Percentiles rank a stretch among this genome's conserved stretches.
Evolutionary conservation across 1,140 invertebrate species (phyloP).

Genomic region (Mamestra configurata): DNA sequence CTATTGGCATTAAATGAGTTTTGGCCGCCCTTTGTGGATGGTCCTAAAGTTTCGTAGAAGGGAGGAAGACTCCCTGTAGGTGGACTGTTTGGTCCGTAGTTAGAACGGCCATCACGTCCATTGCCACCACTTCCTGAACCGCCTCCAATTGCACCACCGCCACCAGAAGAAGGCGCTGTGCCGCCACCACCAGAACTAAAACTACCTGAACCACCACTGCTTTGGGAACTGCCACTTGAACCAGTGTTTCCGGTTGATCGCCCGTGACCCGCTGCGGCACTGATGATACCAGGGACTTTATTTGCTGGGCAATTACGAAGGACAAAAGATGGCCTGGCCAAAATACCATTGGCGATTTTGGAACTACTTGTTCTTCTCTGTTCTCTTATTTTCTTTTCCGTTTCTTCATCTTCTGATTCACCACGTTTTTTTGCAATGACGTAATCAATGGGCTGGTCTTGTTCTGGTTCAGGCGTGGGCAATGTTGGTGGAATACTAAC

Average conservation of each 20-base stretch:
- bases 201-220: constrained; percentile 87
- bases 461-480: constrained; percentile 89
- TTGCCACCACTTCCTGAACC: constrained; percentile 91
- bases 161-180: constrained; percentile 88
- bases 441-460: constrained; percentile 96
- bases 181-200: constrained; percentile 88
- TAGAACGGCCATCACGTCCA: constrained; percentile 92
- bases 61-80: constrained; percentile 94
- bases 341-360: constrained; percentile 88
- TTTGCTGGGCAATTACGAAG: constrained; percentile 86
- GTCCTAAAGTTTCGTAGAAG: constrained; percentile 93
- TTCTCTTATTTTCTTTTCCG: constrained; percentile 88
- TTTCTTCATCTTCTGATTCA: constrained; percentile 90
- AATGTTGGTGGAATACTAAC: constrained; percentile 84
- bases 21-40: constrained; percentile 91
- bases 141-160: constrained; percentile 89
- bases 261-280: constrained; percentile 93
- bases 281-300: constrained; percentile 89
- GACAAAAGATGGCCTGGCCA: constrained; percentile 83
- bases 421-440: constrained; percentile 94
- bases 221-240: constrained; percentile 86
- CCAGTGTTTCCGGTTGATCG: constrained; percentile 89
- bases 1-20: constrained; percentile 89
- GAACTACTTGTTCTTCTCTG: constrained; percentile 89
- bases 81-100: constrained; percentile 94